Evolutionary conservation across 2,113 vertebrate species (phyloP).

Genomic region (Alectura lathami): DNA sequence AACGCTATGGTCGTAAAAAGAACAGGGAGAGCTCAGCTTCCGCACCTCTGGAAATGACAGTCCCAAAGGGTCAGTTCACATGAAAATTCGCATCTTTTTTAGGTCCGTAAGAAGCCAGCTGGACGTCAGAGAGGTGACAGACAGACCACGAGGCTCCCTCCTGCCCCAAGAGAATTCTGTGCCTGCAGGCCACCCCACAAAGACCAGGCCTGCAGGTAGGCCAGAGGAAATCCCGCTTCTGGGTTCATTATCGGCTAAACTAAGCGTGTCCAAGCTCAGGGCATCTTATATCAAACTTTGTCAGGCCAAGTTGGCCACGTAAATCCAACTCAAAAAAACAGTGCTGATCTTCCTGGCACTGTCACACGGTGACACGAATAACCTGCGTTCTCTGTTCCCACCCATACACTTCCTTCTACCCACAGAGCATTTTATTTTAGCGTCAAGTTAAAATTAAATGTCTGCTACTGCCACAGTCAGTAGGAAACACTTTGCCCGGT

Average conservation of each 20-base stretch:
- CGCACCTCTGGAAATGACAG: neutral
- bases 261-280: rapidly evolving
- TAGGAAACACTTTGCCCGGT: neutral
- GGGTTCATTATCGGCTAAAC: neutral
- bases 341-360: neutral
- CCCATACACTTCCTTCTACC: neutral
- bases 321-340: neutral
- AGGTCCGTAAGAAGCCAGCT: neutral
- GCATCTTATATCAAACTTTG: neutral
- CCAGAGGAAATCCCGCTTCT: neutral
- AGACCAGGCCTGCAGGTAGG: neutral
- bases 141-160: neutral
- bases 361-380: neutral
- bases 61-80: neutral
- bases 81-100: neutral
- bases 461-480: neutral
- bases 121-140: neutral
- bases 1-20: rapidly evolving
- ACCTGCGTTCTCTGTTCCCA: neutral
- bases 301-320: neutral
- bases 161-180: rapidly evolving
- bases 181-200: neutral
- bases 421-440: neutral
- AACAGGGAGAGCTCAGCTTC: rapidly evolving
- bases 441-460: neutral